Evolutionary conservation across 2,797 vertebrate species (phyloP).

Genomic region (Podargus strigoides): DNA sequence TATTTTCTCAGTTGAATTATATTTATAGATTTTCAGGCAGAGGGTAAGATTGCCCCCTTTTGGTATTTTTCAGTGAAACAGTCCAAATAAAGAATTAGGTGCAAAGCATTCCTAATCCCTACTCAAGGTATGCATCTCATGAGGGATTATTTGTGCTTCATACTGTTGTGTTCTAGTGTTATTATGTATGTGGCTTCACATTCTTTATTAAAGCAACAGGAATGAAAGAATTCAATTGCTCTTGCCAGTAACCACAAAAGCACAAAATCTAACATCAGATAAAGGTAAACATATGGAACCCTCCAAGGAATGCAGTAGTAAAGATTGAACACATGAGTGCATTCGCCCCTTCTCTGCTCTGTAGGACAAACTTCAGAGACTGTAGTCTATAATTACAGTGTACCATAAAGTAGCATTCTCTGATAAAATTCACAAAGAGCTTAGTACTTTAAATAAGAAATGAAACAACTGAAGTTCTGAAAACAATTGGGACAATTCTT

Average conservation of each 20-base stretch:
- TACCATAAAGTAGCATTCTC: conserved; percentile 23
- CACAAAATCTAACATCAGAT: conserved; percentile 76
- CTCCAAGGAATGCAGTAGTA: conserved; percentile 79
- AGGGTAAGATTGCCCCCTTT: conserved; percentile 79
- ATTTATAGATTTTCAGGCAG: conserved; percentile 25
- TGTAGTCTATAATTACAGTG: conserved; percentile 26
- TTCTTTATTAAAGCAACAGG: conserved; percentile 86
- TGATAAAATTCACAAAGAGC: conserved; percentile 27
- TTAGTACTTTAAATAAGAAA: background rate
- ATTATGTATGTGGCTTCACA: conserved; percentile 77
- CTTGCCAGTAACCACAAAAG: conserved; percentile 84
- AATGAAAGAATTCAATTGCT: conserved; percentile 80
- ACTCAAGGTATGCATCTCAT: conserved; percentile 59
- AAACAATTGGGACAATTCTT: conserved; percentile 54
- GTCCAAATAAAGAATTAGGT: conserved; percentile 15
- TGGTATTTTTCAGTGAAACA: conserved; percentile 63
- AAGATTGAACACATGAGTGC: conserved; percentile 71
- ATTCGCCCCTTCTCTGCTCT: conserved; percentile 59
- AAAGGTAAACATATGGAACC: conserved; percentile 82
- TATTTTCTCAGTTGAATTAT: background rate
- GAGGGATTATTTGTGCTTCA: conserved; percentile 72
- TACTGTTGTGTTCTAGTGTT: conserved; percentile 75
- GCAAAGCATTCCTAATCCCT: conserved; percentile 60
- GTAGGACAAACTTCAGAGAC: conserved; percentile 36
- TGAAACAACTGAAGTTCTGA: conserved; percentile 31